Evolutionary conservation across 2,888 invertebrate genomes (phyloP).

Genomic region (Meandrusa payeni): DNA sequence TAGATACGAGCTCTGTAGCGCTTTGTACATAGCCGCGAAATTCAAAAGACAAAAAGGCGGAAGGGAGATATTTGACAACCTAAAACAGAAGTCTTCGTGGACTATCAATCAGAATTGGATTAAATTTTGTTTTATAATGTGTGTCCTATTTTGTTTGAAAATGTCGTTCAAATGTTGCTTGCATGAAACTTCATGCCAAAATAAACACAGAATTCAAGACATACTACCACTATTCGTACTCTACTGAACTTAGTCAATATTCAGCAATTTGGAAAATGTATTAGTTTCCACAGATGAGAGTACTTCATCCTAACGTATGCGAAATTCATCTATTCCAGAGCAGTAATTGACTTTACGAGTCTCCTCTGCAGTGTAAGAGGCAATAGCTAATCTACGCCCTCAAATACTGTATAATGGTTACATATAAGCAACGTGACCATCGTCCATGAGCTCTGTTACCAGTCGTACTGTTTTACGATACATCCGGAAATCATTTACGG

Average conservation of each 20-base stretch:
- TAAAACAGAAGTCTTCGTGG: no score
- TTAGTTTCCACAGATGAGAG: conserved; percentile 51
- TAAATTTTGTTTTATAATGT: no score
- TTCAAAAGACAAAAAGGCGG: no score
- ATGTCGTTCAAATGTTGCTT: no score
- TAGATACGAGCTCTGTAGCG: no score
- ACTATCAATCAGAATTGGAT: no score
- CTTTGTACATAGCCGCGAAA: no score
- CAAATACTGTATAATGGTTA: conserved; percentile 61
- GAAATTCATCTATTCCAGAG: conserved; percentile 59
- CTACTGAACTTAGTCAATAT: conserved; percentile 16
- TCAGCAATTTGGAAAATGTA: conserved; percentile 54
- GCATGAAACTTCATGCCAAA: no score
- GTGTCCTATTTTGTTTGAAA: no score
- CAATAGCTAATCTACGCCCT: conserved; percentile 74
- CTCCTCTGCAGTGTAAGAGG: conserved; percentile 57
- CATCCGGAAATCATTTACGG: neutral
- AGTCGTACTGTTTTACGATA: conserved; percentile 19
- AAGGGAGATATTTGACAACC: no score
- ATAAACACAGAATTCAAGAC: no score
- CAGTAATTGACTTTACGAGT: conserved; percentile 66
- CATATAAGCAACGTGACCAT: conserved; percentile 45
- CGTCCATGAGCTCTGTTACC: conserved; percentile 42
- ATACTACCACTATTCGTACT: no score
- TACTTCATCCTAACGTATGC: conserved; percentile 52